phyloP scores from a whole-genome alignment of 2,888 invertebrate genomes.

The Drosophila tanythrix region DNA sequence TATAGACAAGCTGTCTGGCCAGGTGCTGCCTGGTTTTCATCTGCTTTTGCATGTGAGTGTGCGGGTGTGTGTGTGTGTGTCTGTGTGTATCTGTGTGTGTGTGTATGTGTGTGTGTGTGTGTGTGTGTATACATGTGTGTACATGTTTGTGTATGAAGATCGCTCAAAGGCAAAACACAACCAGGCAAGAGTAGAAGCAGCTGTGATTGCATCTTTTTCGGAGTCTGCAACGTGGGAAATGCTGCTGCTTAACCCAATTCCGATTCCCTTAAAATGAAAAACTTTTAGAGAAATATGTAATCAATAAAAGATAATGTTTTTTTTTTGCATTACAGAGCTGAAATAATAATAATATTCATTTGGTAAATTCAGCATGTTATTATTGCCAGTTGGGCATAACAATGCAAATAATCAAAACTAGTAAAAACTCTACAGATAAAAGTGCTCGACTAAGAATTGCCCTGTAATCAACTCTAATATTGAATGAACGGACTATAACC shows the following conservation, averaged over 20 bases:
- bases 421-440: too few relatives aligned
- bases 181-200: conserved; percentile 7
- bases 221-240: conserved; percentile 48
- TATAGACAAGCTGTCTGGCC: conserved; percentile 80
- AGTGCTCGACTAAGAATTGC: conserved; percentile 8
- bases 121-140: not conserved
- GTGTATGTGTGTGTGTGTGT: conserved; percentile 9
- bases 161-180: conserved; percentile 27
- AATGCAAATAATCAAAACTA: conserved; percentile 8
- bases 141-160: conserved; percentile 13
- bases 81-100: conserved; percentile 1
- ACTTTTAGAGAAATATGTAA: not conserved
- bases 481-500: not conserved
- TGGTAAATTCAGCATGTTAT: conserved; percentile 42
- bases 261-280: conserved; percentile 27
- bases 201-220: conserved; percentile 39
- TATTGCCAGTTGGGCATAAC: conserved; percentile 46
- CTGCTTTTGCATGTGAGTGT: not conserved
- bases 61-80: conserved; percentile 7
- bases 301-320: conserved; percentile 19
- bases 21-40: conserved; percentile 30
- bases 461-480: not conserved
- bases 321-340: not conserved
- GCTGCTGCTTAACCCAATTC: conserved; percentile 60
- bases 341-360: conserved; percentile 30